Evolutionary conservation across 2,797 vertebrate genomes (phyloP), one percentile per base, ranked within the genome.

Genomic region (Macrochelys suwanniensis): DNA sequence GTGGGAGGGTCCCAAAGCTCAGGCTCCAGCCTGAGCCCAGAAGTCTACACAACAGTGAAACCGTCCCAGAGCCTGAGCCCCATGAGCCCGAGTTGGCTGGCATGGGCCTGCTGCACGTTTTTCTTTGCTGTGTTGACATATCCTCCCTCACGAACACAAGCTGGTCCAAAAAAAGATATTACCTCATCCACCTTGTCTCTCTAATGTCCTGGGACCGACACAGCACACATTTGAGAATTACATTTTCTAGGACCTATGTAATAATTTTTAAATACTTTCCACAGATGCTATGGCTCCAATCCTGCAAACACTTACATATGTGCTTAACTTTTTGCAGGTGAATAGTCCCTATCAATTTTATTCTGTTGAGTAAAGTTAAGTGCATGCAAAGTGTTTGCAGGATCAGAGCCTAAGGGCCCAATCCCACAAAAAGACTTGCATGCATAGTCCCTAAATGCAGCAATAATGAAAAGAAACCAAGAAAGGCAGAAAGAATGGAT

Each of bases 401-500:
- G 5, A 91, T 3, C 5, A 5, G 42, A 2, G 11, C 23, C 11
- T 26, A 45, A 74, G 42, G 71, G 23, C 42, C 37, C 11, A 74
- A 26, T 25, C 25, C 42, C 71, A 76, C 71, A 45, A 45, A 68
- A 76, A 47, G 71, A 28, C 71, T 28, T 7, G 11, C 42, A 47
- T 7, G 13, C 1, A 3, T 21, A n/a, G 65, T 37, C 65, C n/a
- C 71, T 47, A 42, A 15, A 26, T n/a, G n/a, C 65, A 76, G 25
- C 23, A 76, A 76, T 7, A 85, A 83, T 47, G 76, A 92, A 90
- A 85, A 47, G 3, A 42, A 65, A 15, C 1, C 50, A 4, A 56
- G 82, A 92, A 3, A 82, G n/a, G 71, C 79, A 93, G 96, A 26
- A 84, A 50, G 56, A 77, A 94, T 78, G 76, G 65, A 68, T 54